Percentiles rank a stretch among this genome's conserved stretches.
These are phyloP conservation scores for Corella eumyota DNA, from an alignment of 23 tunicate species.

Conservation along the genomic window DNA sequence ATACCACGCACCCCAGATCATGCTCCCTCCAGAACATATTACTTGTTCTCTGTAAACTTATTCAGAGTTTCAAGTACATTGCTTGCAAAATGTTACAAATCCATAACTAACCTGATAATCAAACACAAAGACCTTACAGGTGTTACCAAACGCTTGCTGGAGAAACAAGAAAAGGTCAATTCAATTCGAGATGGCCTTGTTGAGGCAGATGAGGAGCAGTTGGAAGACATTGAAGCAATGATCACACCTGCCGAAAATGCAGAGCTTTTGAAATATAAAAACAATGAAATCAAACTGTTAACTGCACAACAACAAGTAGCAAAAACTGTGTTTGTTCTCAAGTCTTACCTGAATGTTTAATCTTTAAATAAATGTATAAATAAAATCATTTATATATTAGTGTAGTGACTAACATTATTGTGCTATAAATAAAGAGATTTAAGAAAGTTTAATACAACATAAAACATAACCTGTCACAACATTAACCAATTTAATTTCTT, in stretches of 20 bases:
- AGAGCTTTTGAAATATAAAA: slow-evolving; percentile 39
- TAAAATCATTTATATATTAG: too few relatives aligned
- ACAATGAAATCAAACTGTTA: slow-evolving; percentile 34
- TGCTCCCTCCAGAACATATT: slow-evolving; percentile 82
- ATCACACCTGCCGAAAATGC: slow-evolving; percentile 49
- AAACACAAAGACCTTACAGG: slow-evolving; percentile 13
- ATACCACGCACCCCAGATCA: slow-evolving; percentile 73
- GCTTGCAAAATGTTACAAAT: slow-evolving; percentile 29
- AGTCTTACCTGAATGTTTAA: slow-evolving; percentile 21
- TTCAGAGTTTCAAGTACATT: slow-evolving; percentile 26
- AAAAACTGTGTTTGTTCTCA: slow-evolving; percentile 36
- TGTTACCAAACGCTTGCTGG: slow-evolving; percentile 39
- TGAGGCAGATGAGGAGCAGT: slow-evolving; percentile 55
- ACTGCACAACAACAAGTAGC: slow-evolving; percentile 50
- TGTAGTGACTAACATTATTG: too few relatives aligned
- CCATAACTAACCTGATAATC: slow-evolving; percentile 25
- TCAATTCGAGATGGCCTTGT: slow-evolving; percentile 24
- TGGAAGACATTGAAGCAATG: slow-evolving; percentile 88
- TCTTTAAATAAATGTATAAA: too few relatives aligned
- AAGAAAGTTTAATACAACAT: too few relatives aligned
- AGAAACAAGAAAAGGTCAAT: slow-evolving; percentile 43
- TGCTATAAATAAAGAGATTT: too few relatives aligned
- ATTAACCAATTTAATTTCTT: too few relatives aligned
- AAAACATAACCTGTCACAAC: too few relatives aligned
- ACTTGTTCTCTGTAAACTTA: slow-evolving; percentile 40